phyloP scores from a whole-genome alignment of 2,113 vertebrate genomes.

The Rhynchomys soricoides region DNA sequence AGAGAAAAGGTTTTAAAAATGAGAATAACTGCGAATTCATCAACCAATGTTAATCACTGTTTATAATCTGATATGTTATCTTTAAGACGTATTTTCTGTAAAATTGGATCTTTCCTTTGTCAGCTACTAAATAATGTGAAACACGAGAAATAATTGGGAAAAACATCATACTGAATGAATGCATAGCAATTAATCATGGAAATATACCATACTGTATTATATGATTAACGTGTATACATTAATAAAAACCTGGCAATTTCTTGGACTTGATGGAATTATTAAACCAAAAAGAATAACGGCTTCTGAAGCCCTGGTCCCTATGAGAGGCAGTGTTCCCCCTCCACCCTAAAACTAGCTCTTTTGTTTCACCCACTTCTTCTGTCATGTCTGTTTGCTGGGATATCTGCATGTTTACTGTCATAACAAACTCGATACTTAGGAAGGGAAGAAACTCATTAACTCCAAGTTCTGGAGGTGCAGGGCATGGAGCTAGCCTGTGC shows the following conservation, averaged over 20 bases:
- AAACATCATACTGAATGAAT: slow-evolving; percentile 39
- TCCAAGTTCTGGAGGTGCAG: too few species aligned
- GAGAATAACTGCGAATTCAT: slow-evolving; percentile 42
- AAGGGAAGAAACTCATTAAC: neutral
- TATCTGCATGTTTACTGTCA: neutral
- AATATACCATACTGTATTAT: neutral
- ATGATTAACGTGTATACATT: neutral
- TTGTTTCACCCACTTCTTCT: neutral
- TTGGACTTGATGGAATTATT: slow-evolving; percentile 43
- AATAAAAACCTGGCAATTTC: neutral
- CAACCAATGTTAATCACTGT: neutral
- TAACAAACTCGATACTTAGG: neutral
- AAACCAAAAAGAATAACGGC: neutral
- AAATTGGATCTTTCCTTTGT: slow-evolving; percentile 17
- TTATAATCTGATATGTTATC: slow-evolving; percentile 31
- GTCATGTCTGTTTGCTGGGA: neutral
- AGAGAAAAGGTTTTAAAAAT: slow-evolving; percentile 33
- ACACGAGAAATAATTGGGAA: slow-evolving; percentile 19
- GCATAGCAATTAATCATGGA: slow-evolving; percentile 12
- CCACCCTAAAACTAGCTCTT: neutral
- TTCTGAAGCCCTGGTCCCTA: neutral
- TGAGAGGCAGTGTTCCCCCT: neutral
- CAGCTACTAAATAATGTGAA: slow-evolving; percentile 28
- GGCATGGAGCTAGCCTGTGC: neutral
- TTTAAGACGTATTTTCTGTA: neutral